Evolutionary conservation across 2,797 vertebrate genomes (phyloP).

Genomic region (Xyrichtys novacula): DNA sequence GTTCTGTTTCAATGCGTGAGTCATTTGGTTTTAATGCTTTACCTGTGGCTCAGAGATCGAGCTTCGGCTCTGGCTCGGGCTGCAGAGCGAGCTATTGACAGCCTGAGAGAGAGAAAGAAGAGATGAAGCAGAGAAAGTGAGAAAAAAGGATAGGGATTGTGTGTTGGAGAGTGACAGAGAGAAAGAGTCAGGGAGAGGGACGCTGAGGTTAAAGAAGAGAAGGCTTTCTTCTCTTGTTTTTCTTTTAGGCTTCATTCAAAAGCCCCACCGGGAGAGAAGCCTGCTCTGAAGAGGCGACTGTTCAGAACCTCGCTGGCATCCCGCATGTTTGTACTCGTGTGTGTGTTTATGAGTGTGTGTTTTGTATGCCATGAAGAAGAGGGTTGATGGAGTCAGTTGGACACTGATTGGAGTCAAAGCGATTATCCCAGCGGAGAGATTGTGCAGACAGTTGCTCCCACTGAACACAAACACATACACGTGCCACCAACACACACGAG

Average conservation of each 20-base stretch:
- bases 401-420: slow-evolving; percentile 69
- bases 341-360: slow-evolving; percentile 35
- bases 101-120: not conserved
- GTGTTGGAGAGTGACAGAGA: slow-evolving; percentile 33
- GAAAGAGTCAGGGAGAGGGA: slow-evolving; percentile 19
- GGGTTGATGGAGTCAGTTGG: slow-evolving; percentile 58
- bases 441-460: slow-evolving; percentile 36
- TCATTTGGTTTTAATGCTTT: slow-evolving; percentile 67
- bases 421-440: slow-evolving; percentile 56
- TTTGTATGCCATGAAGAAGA: slow-evolving; percentile 21
- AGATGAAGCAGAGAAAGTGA: slow-evolving; percentile 6
- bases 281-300: slow-evolving; percentile 66
- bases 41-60: slow-evolving; percentile 68
- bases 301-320: slow-evolving; percentile 54
- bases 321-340: slow-evolving; percentile 27
- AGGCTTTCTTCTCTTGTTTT: slow-evolving; percentile 58
- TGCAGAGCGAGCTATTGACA: slow-evolving; percentile 63
- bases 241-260: slow-evolving; percentile 65
- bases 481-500: slow-evolving; percentile 8
- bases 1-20: slow-evolving; percentile 65
- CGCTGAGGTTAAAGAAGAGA: slow-evolving; percentile 46
- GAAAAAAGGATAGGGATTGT: slow-evolving; percentile 11
- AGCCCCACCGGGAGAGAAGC: slow-evolving; percentile 51
- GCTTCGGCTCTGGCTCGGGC: slow-evolving; percentile 52
- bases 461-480: slow-evolving; percentile 12